These are phyloP conservation scores for Cyrtodaria siliqua DNA, from an alignment of 2,888 invertebrate genomes.

Conservation along the genomic window DNA sequence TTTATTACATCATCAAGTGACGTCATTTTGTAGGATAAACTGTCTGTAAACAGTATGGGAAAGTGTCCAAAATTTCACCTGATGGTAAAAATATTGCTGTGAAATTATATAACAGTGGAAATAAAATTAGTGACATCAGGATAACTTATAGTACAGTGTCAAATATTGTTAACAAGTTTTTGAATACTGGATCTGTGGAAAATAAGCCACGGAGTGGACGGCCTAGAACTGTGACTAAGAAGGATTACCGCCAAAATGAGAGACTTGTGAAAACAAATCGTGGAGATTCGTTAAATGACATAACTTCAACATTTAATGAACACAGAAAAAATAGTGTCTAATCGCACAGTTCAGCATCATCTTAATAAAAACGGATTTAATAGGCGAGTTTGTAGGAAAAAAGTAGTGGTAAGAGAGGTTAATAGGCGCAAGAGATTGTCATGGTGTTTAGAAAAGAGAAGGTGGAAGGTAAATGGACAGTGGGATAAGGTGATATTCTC, in stretches of 20 bases:
- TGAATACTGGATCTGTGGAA: constrained; percentile 17
- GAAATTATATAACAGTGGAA: constrained; percentile 17
- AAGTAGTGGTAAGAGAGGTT: constrained; percentile 1
- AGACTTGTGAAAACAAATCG: constrained; percentile 17
- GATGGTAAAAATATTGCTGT: constrained; percentile 27
- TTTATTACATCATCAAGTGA: no score
- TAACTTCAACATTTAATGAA: constrained; percentile 23
- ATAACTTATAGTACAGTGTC: constrained; percentile 14
- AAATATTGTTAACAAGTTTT: constrained; percentile 17
- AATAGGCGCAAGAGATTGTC: constrained; percentile 19
- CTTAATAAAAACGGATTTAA: constrained; percentile 18
- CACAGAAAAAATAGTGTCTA: constrained; percentile 4
- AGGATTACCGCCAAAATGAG: constrained; percentile 24
- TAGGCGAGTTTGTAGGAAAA: constrained; percentile 23
- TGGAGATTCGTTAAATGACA: constrained; percentile 18
- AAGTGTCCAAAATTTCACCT: constrained; percentile 9
- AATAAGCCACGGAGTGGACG: constrained; percentile 33
- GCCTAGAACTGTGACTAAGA: constrained; percentile 11
- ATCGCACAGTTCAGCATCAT: constrained; percentile 27
- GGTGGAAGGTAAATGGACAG: constrained; percentile 8
- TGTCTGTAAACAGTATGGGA: no score
- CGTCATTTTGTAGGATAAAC: no score
- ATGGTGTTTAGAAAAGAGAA: constrained; percentile 11
- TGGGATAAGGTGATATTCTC: constrained; percentile 34
- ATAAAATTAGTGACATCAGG: constrained; percentile 19